Evolutionary conservation across 2,888 invertebrate species (phyloP).

Genomic region (Steromphala cineraria): DNA sequence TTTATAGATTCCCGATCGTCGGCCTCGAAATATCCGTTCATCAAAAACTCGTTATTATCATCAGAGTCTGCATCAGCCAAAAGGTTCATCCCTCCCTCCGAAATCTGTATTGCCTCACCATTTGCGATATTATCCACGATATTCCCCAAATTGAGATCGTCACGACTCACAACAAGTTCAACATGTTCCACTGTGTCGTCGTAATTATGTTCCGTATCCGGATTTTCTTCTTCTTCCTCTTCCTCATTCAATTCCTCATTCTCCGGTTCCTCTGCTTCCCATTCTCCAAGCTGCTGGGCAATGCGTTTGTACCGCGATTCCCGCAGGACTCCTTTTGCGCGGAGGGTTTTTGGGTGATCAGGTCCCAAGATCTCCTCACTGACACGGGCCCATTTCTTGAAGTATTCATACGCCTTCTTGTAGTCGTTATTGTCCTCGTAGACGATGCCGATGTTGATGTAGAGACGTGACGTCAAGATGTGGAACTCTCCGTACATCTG

Average conservation of each 20-base stretch:
- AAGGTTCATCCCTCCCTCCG: neutral
- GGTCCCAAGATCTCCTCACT: slow-evolving; percentile 73
- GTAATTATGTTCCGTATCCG: slow-evolving; percentile 65
- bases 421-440: slow-evolving; percentile 73
- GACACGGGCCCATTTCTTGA: slow-evolving; percentile 72
- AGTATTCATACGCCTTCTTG: slow-evolving; percentile 72
- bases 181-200: slow-evolving; percentile 61
- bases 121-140: neutral
- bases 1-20: slow-evolving; percentile 49
- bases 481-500: slow-evolving; percentile 74
- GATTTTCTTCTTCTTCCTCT: slow-evolving; percentile 58
- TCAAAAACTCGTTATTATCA: slow-evolving; percentile 40
- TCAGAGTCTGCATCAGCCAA: slow-evolving; percentile 3
- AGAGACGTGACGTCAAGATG: slow-evolving; percentile 71
- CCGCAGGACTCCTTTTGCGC: slow-evolving; percentile 72
- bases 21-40: slow-evolving; percentile 56
- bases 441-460: slow-evolving; percentile 74
- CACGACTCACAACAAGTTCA: slow-evolving; percentile 37
- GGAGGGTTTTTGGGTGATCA: slow-evolving; percentile 71
- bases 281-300: slow-evolving; percentile 66
- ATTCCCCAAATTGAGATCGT: slow-evolving; percentile 35
- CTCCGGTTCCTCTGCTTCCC: slow-evolving; percentile 51
- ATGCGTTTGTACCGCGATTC: slow-evolving; percentile 70
- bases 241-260: slow-evolving; percentile 50
- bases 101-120: neutral